Evolutionary conservation across 1,140 invertebrate genomes (phyloP), one percentile per base, ranked within the genome.

Genomic region (Lerema accius): DNA sequence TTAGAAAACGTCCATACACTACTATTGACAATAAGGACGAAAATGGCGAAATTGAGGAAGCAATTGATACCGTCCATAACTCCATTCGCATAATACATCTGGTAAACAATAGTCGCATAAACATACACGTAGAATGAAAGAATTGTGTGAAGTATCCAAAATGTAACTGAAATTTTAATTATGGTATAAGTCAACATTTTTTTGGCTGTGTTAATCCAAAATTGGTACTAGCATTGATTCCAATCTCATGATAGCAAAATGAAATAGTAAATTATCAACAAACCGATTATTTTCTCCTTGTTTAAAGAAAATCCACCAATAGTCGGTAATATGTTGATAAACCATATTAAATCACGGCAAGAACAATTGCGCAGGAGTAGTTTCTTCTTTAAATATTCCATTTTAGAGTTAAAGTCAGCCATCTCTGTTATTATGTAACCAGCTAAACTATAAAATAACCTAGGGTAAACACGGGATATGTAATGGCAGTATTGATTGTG

Each of bases 121-220:
- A 69, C 26, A 11, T 56, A 62, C 10, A 65, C 55, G 11, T 74
- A 71, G 16, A 63, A 50, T 6, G 49, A 14, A 1, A 69, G 43
- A 23, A 28, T 0, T 3, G 32, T 28, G 32, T 67, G 58, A 14
- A 74, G 9, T 17, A 64, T 49, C 63, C 66, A 74, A 26, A 69
- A 71, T 15, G 39, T 17, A 16, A 37, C 72, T 74, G 65, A 32
- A 71, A 67, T n/a, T n/a, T n/a, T n/a, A n/a, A n/a, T n/a, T n/a
- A n/a, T n/a, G n/a, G n/a, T n/a, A n/a, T n/a, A n/a, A n/a, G n/a
- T n/a, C n/a, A n/a, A n/a, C n/a, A n/a, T n/a, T n/a, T n/a, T n/a
- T n/a, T n/a, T n/a, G n/a, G n/a, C n/a, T n/a, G n/a, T n/a, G n/a
- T n/a, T n/a, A n/a, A n/a, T n/a, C n/a, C n/a, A n/a, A n/a, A n/a